phyloP scores from a whole-genome alignment of 2,113 vertebrate species.

The Nothoprocta perdicaria region DNA sequence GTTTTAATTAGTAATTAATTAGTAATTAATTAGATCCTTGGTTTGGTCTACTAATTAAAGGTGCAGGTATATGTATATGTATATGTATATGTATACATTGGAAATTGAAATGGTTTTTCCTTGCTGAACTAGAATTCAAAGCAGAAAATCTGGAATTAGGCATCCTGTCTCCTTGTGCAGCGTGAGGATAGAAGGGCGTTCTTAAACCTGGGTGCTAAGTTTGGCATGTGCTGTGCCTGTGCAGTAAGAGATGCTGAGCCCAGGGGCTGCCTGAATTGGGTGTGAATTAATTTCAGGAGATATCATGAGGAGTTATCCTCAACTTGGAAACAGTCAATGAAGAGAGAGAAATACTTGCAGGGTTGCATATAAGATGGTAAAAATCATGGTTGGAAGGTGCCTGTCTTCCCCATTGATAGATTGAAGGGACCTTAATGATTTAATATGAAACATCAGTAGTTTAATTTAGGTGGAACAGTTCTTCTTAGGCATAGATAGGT shows the following conservation, averaged over 20 bases:
- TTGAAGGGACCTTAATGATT: neutral
- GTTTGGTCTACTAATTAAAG: neutral
- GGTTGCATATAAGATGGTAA: neutral
- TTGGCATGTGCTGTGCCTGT: neutral
- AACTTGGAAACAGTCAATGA: neutral
- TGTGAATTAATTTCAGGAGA: neutral
- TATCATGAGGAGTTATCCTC: neutral
- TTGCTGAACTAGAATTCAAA: neutral
- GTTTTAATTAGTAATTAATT: conserved; percentile 47
- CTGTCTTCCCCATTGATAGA: neutral
- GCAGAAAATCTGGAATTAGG: neutral
- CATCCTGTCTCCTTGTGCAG: neutral
- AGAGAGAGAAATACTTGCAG: neutral
- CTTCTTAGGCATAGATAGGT: neutral
- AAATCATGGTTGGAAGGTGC: neutral
- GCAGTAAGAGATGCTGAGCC: neutral
- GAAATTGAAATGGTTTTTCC: neutral
- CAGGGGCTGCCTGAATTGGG: neutral
- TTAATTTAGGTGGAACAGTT: neutral
- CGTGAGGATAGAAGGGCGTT: neutral
- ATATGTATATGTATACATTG: too few relatives aligned
- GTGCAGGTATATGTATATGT: neutral
- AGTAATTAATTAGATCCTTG: neutral
- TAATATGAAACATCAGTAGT: rapidly evolving
- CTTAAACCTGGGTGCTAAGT: neutral